Evolutionary conservation across 2,797 vertebrate genomes (phyloP), one percentile per base, ranked within the genome.

Genomic region (Cottoperca gobio): DNA sequence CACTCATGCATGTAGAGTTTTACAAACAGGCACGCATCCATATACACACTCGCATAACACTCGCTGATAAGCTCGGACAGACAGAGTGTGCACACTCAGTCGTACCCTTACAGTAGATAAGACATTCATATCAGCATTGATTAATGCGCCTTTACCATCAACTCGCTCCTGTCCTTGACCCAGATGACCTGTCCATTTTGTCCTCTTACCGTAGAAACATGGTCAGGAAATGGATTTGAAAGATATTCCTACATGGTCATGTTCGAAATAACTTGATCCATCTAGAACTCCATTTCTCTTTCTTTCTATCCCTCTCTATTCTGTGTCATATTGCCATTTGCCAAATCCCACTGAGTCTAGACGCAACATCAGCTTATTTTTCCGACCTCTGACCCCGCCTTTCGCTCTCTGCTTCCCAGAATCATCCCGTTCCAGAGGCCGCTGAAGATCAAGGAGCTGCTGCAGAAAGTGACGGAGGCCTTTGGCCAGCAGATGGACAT

Each of bases 401-500:
- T 14, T n/a, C 26, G 6, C 60, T 70, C 60, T 78, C 54, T 61
- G 26, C 40, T 73, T 70, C 73, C 49, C 88, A 98, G 97, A 82
- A 97, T 98, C 90, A 96, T 97, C 89, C 96, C 94, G 6, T 97
- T 98, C 86, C 95, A 96, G 87, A 96, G 95, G 87, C 96, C 97
- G 1, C 91, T 97, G 87, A 96, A 87, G 84, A 95, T 97, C 90
- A 97, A 95, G 87, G 96, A 97, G 73, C 95, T 98, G 78, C 89
- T 96, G 64, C 96, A 96, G 93, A 98, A 98, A 90, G 97, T 97
- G 86, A 97, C 93, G 0, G 96, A 98, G 88, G 97, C 96, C 82
- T 97, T 97, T 69, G 97, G 96, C 35, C 96, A 97, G 92, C 96
- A 95, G 85, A 96, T 97, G 97, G 97, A 98, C 79, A 93, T 98